Percentiles rank a stretch among this genome's conserved stretches.
Evolutionary conservation across 1,140 invertebrate genomes (phyloP).

Genomic region (Arion vulgaris): DNA sequence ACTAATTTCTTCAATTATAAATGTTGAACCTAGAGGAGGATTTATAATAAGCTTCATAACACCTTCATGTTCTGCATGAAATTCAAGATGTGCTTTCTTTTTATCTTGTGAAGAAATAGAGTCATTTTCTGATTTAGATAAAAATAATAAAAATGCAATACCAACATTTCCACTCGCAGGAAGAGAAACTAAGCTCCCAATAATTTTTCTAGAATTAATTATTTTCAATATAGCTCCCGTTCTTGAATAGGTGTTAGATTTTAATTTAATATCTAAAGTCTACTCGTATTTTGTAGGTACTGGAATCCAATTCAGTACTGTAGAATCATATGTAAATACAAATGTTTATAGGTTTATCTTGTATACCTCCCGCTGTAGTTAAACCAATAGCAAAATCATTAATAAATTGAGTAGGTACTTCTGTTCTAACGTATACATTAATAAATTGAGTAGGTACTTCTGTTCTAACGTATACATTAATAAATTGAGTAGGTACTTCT

Average conservation of each 20-base stretch:
- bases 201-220: neutral
- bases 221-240: neutral
- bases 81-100: constrained; percentile 1
- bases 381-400: neutral
- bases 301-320: neutral
- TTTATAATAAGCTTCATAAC: neutral
- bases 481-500: neutral
- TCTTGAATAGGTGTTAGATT: neutral
- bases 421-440: no score
- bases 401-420: neutral
- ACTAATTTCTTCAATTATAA: constrained; percentile 7
- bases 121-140: neutral
- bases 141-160: neutral
- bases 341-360: neutral
- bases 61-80: neutral
- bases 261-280: constrained; percentile 7
- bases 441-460: no score
- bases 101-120: neutral
- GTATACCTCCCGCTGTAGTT: neutral
- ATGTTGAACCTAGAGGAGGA: neutral
- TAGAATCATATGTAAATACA: neutral
- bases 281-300: neutral
- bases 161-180: neutral
- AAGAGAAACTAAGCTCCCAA: neutral
- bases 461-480: no score